These are phyloP conservation scores for Spondyliosoma cantharus DNA, from an alignment of 2,797 vertebrate genomes.

Conservation along the genomic window DNA sequence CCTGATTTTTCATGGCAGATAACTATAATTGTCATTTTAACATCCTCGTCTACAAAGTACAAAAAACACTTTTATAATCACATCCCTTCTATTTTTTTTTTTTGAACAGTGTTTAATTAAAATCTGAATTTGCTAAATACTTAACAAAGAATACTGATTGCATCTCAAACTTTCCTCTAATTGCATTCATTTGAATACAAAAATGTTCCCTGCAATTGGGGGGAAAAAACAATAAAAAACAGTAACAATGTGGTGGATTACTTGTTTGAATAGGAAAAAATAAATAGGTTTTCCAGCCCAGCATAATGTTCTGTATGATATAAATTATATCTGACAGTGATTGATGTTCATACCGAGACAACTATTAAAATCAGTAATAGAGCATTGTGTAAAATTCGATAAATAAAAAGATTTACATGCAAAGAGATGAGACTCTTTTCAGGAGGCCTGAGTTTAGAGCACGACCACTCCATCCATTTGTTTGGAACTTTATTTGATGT, in stretches of 20 bases:
- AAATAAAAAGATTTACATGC: constrained; percentile 44
- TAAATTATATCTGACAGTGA: constrained; percentile 25
- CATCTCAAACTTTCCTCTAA: neutral
- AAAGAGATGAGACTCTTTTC: constrained; percentile 29
- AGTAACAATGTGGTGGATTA: neutral
- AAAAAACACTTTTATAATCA: neutral
- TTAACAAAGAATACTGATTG: neutral
- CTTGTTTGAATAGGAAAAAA: neutral
- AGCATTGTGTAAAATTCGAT: constrained; percentile 44
- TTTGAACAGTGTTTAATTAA: neutral
- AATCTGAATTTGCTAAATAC: neutral
- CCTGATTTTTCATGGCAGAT: neutral
- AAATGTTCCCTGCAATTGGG: neutral
- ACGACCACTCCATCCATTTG: constrained; percentile 50
- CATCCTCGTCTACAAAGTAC: neutral
- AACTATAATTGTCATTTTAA: neutral
- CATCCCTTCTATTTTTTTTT: neutral
- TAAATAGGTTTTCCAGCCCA: neutral
- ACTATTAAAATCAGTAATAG: constrained; percentile 32
- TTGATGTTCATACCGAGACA: constrained; percentile 20
- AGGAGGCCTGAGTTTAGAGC: constrained; percentile 32
- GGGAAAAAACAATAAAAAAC: neutral
- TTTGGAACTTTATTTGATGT: constrained; percentile 75
- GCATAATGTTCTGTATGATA: constrained; percentile 6
- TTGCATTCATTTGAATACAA: neutral